phyloP scores from a whole-genome alignment of 2,888 invertebrate genomes.

The Aspidiotus destructor region DNA sequence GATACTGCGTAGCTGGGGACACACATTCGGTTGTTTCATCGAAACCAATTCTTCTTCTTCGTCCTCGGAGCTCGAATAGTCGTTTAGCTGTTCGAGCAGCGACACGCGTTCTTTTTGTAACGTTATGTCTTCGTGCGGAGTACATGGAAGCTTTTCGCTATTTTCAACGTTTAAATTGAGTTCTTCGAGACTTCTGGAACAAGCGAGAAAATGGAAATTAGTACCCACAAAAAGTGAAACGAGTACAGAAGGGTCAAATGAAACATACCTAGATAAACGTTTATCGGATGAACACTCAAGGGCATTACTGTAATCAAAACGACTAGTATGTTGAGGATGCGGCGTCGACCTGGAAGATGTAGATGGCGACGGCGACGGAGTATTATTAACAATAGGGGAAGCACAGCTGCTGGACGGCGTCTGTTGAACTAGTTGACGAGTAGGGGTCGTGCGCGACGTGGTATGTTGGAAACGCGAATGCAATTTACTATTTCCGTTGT shows the following conservation, averaged over 20 bases:
- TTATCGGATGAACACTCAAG: conserved; percentile 25
- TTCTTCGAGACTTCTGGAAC: conserved; percentile 38
- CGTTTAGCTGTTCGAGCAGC: conserved; percentile 56
- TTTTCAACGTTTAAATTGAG: conserved; percentile 31
- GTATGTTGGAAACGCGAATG: conserved; percentile 21
- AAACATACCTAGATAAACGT: conserved; percentile 25
- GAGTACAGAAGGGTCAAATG: neutral
- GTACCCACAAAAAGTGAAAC: neutral
- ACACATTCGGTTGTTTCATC: conserved; percentile 28
- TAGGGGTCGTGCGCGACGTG: conserved; percentile 22
- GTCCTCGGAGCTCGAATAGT: conserved; percentile 38
- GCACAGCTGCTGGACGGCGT: conserved; percentile 30
- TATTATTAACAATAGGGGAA: conserved; percentile 30
- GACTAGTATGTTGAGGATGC: conserved; percentile 30
- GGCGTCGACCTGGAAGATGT: conserved; percentile 31
- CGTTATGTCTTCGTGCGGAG: conserved; percentile 54
- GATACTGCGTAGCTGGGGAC: conserved; percentile 41
- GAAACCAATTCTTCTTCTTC: conserved; percentile 40
- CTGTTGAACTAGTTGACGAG: conserved; percentile 29
- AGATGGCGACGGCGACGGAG: conserved; percentile 29
- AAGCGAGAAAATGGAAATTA: conserved; percentile 3
- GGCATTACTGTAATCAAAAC: conserved; percentile 27
- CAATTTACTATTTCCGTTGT: neutral
- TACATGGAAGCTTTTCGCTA: conserved; percentile 34
- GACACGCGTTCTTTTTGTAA: conserved; percentile 58